phyloP scores from a whole-genome alignment of 2,888 invertebrate genomes.

The Spodoptera exigua region DNA sequence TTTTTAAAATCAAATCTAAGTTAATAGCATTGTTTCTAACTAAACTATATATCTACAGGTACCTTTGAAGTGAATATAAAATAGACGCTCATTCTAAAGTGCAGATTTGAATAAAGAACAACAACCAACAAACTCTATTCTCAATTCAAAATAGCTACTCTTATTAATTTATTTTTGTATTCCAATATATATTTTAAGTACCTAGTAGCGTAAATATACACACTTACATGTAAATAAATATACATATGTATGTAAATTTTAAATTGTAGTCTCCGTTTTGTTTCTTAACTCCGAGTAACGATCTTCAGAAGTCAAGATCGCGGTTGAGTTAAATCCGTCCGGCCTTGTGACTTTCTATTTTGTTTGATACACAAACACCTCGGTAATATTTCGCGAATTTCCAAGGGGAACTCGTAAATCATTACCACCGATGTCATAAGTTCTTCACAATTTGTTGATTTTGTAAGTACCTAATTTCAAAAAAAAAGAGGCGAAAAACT shows the following conservation, averaged over 20 bases:
- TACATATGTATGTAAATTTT: not conserved
- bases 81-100: too few species aligned
- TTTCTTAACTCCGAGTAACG: constrained; percentile 29
- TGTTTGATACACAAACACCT: constrained; percentile 43
- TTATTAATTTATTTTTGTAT: not conserved
- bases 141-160: too few species aligned
- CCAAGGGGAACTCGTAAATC: constrained; percentile 30
- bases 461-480: constrained; percentile 16
- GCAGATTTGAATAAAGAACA: too few species aligned
- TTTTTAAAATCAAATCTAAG: too few species aligned
- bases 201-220: too few species aligned
- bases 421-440: constrained; percentile 1
- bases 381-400: constrained; percentile 28
- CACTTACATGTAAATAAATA: too few species aligned
- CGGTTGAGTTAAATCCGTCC: constrained; percentile 49
- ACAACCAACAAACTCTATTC: too few species aligned
- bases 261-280: constrained; percentile 8
- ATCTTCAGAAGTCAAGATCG: constrained; percentile 57
- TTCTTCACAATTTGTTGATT: constrained; percentile 3
- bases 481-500: too few species aligned
- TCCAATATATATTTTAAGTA: not conserved
- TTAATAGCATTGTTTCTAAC: too few species aligned
- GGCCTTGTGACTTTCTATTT: constrained; percentile 65
- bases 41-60: too few species aligned
- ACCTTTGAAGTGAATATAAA: too few species aligned